phyloP scores from a whole-genome alignment of 2,797 vertebrate genomes.

The Pachyuromys duprasi region DNA sequence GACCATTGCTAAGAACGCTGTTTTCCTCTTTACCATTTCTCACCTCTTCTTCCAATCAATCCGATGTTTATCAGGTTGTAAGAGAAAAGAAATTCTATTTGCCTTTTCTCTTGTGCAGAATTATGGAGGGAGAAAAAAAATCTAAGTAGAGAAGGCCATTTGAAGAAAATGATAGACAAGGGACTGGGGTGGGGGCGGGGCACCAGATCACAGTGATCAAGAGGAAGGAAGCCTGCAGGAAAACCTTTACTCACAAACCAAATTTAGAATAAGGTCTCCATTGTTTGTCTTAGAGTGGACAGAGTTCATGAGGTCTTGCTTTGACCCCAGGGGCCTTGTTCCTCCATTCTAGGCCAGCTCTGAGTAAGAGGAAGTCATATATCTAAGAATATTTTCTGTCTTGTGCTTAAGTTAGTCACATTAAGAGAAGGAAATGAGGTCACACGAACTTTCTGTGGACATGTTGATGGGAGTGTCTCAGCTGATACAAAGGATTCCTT shows the following conservation, averaged over 20 bases:
- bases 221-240: slow-evolving; percentile 53
- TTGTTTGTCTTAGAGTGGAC: slow-evolving; percentile 72
- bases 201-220: neutral
- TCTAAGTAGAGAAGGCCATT: slow-evolving; percentile 39
- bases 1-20: neutral
- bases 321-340: slow-evolving; percentile 63
- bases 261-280: slow-evolving; percentile 74
- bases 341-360: slow-evolving; percentile 62
- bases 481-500: slow-evolving; percentile 69
- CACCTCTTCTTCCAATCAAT: slow-evolving; percentile 56
- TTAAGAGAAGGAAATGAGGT: slow-evolving; percentile 79
- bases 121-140: slow-evolving; percentile 78
- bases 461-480: slow-evolving; percentile 55
- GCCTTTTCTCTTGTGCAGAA: slow-evolving; percentile 68
- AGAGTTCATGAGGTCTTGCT: slow-evolving; percentile 68
- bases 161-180: slow-evolving; percentile 19
- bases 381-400: slow-evolving; percentile 84
- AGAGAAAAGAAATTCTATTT: slow-evolving; percentile 80
- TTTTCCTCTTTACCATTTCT: slow-evolving; percentile 33
- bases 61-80: slow-evolving; percentile 70
- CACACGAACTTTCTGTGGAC: slow-evolving; percentile 78
- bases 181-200: neutral
- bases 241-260: slow-evolving; percentile 68
- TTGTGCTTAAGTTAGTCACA: slow-evolving; percentile 82
- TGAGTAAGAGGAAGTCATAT: slow-evolving; percentile 83